Conservation (phyloP, 1,140 invertebrate species). For the Drosophila ananassae region DNA sequence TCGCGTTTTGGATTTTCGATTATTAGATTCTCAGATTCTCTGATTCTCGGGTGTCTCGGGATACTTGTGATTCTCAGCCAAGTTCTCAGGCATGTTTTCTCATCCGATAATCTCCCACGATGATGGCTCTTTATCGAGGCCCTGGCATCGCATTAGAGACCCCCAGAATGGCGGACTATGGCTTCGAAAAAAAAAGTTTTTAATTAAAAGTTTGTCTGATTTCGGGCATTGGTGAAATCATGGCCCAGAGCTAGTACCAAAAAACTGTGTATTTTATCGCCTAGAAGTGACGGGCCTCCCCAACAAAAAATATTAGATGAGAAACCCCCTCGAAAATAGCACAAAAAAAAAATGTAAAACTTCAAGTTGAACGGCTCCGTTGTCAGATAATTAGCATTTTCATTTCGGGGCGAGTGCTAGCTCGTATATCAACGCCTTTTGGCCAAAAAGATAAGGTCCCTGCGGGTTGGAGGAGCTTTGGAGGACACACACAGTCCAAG, state of each 20-base stretch:
- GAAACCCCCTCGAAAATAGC: background rate
- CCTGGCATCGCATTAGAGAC: constrained; percentile 53
- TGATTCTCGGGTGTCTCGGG: background rate
- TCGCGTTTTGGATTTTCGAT: background rate
- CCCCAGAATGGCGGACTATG: constrained; percentile 3
- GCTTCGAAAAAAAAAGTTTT: constrained; percentile 55
- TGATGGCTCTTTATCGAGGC: constrained; percentile 40
- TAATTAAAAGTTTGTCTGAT: constrained; percentile 77
- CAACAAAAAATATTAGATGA: too few relatives aligned
- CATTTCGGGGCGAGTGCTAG: constrained; percentile 54
- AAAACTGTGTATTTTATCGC: constrained; percentile 12
- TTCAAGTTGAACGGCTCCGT: constrained; percentile 52
- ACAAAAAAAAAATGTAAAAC: background rate
- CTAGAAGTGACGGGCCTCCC: constrained; percentile 26
- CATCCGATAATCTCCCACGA: background rate
- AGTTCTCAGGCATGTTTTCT: background rate
- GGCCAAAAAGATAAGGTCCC: constrained; percentile 25
- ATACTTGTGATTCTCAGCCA: background rate
- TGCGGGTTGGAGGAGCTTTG: constrained; percentile 24
- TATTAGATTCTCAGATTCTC: background rate
- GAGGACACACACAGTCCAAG: constrained; percentile 21
- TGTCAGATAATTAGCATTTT: constrained; percentile 79
- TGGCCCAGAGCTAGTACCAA: constrained; percentile 5
- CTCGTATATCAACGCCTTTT: constrained; percentile 48
- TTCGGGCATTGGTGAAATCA: constrained; percentile 73